phyloP scores from a whole-genome alignment of 2,113 vertebrate genomes.

The Cettia cetti region DNA sequence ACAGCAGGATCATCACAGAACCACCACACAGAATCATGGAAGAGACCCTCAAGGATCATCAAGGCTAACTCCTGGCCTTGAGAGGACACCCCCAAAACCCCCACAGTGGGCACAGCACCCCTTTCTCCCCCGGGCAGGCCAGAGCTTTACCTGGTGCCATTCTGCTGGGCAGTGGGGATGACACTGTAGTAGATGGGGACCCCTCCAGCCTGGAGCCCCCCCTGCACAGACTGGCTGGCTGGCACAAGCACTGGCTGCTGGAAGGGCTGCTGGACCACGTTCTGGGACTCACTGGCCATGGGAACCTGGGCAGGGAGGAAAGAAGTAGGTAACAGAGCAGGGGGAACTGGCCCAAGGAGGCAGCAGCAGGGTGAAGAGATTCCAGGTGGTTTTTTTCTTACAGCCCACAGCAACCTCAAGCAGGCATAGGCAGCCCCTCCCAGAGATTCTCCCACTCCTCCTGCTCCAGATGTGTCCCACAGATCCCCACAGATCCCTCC shows the following conservation, averaged over 20 bases:
- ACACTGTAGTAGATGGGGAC: slow-evolving; percentile 97
- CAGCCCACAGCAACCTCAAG: background rate
- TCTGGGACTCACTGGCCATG: slow-evolving; percentile 90
- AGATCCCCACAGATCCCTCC: background rate
- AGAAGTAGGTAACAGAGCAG: background rate
- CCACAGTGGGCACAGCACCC: background rate
- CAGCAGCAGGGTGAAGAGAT: background rate
- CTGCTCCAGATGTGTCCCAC: background rate
- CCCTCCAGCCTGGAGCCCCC: slow-evolving; percentile 77
- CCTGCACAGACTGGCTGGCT: slow-evolving; percentile 93
- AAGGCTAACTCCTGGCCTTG: background rate
- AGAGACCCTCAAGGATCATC: background rate
- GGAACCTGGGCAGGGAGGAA: slow-evolving; percentile 78
- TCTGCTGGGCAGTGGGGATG: slow-evolving; percentile 93
- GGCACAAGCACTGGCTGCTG: slow-evolving; percentile 95
- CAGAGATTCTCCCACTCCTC: background rate
- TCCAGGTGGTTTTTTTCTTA: background rate
- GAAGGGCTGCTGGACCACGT: slow-evolving; percentile 91
- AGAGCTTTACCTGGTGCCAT: slow-evolving; percentile 85
- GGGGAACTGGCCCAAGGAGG: background rate
- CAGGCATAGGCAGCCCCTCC: background rate
- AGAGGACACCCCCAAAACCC: background rate
- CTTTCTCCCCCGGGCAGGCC: background rate
- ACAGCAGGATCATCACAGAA: background rate
- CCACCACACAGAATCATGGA: background rate